Conservation (phyloP, 2,888 invertebrate genomes). For the Crematogaster levior region DNA sequence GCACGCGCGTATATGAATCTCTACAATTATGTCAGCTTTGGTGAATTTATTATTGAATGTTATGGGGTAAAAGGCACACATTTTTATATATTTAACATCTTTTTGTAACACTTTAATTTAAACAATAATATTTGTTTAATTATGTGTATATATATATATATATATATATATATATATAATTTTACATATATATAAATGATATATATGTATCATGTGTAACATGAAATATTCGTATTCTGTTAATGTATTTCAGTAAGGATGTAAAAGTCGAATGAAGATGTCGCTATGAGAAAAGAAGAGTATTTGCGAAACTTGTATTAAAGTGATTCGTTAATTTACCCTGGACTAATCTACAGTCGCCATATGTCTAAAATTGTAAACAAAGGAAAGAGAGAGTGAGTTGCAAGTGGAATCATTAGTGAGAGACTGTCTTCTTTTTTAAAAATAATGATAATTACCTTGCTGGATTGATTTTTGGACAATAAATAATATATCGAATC, state of each 20-base stretch:
- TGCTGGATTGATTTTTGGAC: neutral
- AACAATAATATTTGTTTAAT: neutral
- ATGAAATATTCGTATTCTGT: neutral
- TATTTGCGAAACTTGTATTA: neutral
- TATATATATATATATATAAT: no score
- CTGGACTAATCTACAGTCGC: neutral
- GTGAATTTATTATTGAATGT: constrained; percentile 14
- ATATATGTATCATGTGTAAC: no score
- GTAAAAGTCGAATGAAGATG: no score
- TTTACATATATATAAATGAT: no score
- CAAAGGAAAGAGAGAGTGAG: neutral
- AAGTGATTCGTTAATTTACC: neutral
- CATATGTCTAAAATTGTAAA: neutral
- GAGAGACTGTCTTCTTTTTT: neutral
- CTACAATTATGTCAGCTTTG: neutral
- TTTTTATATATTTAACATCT: neutral
- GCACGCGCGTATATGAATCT: neutral
- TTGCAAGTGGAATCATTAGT: neutral
- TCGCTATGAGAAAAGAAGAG: neutral
- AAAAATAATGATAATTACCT: neutral
- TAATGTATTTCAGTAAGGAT: neutral
- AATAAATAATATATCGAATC: neutral
- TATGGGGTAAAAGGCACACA: neutral
- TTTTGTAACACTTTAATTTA: neutral
- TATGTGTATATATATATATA: neutral